Evolutionary conservation across 2,113 vertebrate genomes (phyloP).

Genomic region (Laterallus jamaicensis): DNA sequence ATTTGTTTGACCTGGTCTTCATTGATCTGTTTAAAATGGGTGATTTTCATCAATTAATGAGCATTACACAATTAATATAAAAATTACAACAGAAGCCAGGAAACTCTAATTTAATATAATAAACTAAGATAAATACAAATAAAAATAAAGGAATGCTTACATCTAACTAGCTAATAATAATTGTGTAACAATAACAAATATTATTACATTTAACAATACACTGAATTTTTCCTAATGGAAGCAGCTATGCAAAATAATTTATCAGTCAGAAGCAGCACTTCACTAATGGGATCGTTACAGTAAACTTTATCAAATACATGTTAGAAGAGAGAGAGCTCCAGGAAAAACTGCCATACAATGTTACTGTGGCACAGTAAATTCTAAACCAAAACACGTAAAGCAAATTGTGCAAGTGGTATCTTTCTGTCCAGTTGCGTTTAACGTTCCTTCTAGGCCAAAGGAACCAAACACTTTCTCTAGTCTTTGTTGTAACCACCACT

Average conservation of each 20-base stretch:
- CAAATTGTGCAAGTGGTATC: background rate
- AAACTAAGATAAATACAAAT: background rate
- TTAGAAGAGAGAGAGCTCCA: background rate
- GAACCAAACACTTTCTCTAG: background rate
- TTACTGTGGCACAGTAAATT: background rate
- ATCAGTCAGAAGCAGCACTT: background rate
- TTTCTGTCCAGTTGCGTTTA: background rate
- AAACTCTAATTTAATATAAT: background rate
- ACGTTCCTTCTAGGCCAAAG: background rate
- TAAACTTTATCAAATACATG: background rate
- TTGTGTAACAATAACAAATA: background rate
- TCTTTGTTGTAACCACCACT: background rate
- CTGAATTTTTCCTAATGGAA: background rate
- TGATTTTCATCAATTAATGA: background rate
- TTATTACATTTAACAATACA: background rate
- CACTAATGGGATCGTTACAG: background rate
- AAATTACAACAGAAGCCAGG: background rate
- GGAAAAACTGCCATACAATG: background rate
- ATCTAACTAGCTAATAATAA: background rate
- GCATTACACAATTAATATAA: background rate
- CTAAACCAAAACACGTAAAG: background rate
- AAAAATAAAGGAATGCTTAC: background rate
- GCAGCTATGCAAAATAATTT: background rate
- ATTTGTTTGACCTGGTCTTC: slow-evolving; percentile 95
- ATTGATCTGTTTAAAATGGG: slow-evolving; percentile 85